Conservation (phyloP, 2,113 vertebrate genomes). For the Mystacornis crossleyi region DNA sequence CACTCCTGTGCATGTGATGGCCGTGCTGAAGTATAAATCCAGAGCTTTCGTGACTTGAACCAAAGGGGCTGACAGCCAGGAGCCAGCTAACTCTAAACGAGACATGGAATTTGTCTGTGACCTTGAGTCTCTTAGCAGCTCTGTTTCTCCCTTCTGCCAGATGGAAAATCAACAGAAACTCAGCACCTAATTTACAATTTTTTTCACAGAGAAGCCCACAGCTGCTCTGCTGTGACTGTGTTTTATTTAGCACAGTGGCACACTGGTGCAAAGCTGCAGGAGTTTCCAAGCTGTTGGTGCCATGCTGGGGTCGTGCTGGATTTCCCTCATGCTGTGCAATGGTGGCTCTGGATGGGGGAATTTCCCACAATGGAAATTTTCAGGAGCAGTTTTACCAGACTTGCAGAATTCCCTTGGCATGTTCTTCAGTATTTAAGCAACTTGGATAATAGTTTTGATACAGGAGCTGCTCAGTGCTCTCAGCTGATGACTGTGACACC, state of each 20-base stretch:
- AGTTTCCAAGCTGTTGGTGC: background rate
- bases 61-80: background rate
- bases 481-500: background rate
- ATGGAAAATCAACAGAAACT: constrained; percentile 25
- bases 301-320: background rate
- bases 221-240: background rate
- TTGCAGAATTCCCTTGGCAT: background rate
- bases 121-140: constrained; percentile 25
- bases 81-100: background rate
- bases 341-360: background rate
- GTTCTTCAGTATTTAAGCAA: background rate
- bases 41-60: background rate
- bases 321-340: background rate
- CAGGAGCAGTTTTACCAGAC: background rate
- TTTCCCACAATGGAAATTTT: background rate
- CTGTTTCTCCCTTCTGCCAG: background rate
- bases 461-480: background rate
- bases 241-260: background rate
- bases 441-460: background rate
- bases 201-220: background rate
- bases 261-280: background rate
- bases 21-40: background rate
- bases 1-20: background rate
- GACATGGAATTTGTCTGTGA: background rate
- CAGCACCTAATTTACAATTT: background rate